These are phyloP conservation scores for Synanthedon vespiformis DNA, from an alignment of 2,888 invertebrate species.

Conservation along the genomic window DNA sequence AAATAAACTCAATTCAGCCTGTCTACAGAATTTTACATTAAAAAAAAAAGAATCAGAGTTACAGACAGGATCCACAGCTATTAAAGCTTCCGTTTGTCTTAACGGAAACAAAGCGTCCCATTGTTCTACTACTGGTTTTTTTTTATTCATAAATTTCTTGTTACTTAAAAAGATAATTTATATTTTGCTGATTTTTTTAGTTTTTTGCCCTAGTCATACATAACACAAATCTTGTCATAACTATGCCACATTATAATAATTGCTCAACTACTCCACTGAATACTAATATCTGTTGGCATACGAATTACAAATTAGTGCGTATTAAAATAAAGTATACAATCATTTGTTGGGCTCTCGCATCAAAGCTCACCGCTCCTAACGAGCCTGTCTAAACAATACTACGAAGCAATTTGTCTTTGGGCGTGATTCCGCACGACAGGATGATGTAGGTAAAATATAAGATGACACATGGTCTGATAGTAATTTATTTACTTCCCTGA, in stretches of 20 bases:
- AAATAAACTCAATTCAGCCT: too few relatives aligned
- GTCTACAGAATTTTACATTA: too few relatives aligned
- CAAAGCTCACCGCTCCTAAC: constrained; percentile 8
- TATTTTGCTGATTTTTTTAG: too few relatives aligned
- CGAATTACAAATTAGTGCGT: neutral
- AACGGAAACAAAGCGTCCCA: too few relatives aligned
- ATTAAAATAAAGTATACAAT: neutral
- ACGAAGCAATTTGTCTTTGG: constrained; percentile 11
- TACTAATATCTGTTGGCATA: neutral
- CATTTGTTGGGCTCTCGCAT: constrained; percentile 1
- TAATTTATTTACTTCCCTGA: too few relatives aligned
- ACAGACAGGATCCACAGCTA: too few relatives aligned
- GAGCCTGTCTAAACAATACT: constrained; percentile 16
- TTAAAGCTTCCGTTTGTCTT: too few relatives aligned
- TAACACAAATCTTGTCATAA: neutral
- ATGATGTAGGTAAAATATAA: neutral
- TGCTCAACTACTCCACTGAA: neutral
- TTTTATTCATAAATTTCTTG: too few relatives aligned
- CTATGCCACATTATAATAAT: neutral
- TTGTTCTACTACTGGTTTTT: too few relatives aligned
- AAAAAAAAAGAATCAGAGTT: too few relatives aligned
- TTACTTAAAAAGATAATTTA: too few relatives aligned
- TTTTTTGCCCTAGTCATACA: neutral
- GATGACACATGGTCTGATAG: neutral
- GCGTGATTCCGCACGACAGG: neutral